Evolutionary conservation across 2,113 vertebrate species (phyloP), one percentile per base, ranked within the genome.

Genomic region (Chionomys nivalis): DNA sequence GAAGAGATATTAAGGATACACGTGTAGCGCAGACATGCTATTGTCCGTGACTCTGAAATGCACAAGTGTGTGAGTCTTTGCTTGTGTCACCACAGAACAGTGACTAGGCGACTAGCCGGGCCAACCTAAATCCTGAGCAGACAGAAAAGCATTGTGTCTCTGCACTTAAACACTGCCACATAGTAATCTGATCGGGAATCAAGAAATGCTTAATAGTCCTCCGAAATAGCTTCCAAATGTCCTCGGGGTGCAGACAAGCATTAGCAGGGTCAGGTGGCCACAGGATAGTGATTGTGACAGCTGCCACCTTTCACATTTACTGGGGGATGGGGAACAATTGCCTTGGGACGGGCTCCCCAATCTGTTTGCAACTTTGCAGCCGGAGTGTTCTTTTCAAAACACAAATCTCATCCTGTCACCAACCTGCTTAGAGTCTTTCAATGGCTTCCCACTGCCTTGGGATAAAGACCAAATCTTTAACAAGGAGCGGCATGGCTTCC

Each of bases 381-480:
- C 90, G 79, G 65, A 85, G 97, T 63, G 86, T 91, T 96, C 96
- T 95, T 96, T 97, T 93, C 95, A 97, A 96, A 96, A 92, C 52
- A 91, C 95, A 92, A 85, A 95, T 96, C 96, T 96, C 92, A 89
- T 96, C 92, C 26, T 97, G 97, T 95, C 96, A 95, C 92, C 94
- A 97, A 93, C 95, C 95, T 95, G 81, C 89, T 78, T 89, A 95
- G 96, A 95, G 86, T 55, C 72, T 77, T 68, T 95, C 89, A 97
- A 96, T 94, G 87, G 94, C 82, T 89, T 95, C 96, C 97, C 91
- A 94, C 97, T 96, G 97, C 89, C 93, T 91, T 58, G 9, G 86
- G 93, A 97, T 97, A 98, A 98, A 97, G 97, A 87, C 88, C 82
- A 78, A 81, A 94, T 70, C 92, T 76, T 91, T 97, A 96, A 95